Evolutionary conservation across 1,140 invertebrate species (phyloP).

Genomic region (Aphelinus atriplicis): DNA sequence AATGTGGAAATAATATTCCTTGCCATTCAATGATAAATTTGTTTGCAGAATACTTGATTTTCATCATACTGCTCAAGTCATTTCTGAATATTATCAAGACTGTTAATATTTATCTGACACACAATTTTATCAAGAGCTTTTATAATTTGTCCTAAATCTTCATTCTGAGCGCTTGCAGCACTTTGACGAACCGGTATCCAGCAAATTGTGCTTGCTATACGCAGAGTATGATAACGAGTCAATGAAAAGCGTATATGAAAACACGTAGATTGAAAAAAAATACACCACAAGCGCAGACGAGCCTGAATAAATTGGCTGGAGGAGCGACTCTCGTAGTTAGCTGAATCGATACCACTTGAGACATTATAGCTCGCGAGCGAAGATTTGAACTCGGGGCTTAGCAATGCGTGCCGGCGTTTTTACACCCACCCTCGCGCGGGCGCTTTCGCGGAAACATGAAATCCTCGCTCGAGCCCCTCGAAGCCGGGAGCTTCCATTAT

Average conservation of each 20-base stretch:
- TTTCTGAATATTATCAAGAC: too few species aligned
- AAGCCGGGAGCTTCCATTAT: slow-evolving; percentile 34
- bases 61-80: too few species aligned
- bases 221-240: background rate
- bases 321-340: slow-evolving; percentile 23
- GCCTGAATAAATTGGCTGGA: slow-evolving; percentile 25
- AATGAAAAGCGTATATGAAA: background rate
- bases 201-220: background rate
- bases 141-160: too few species aligned
- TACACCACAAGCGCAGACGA: background rate
- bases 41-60: too few species aligned
- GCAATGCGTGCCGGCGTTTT: slow-evolving; percentile 15
- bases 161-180: too few species aligned
- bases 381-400: slow-evolving; percentile 50
- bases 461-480: slow-evolving; percentile 26
- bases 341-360: slow-evolving; percentile 54
- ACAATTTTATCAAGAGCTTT: too few species aligned
- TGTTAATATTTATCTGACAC: too few species aligned
- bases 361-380: slow-evolving; percentile 46
- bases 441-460: slow-evolving; percentile 49
- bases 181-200: too few species aligned
- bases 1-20: too few species aligned
- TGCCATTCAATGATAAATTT: too few species aligned
- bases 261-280: background rate
- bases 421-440: background rate